Conservation (phyloP, 2,113 vertebrate genomes). For the Odontophorus gujanensis region DNA sequence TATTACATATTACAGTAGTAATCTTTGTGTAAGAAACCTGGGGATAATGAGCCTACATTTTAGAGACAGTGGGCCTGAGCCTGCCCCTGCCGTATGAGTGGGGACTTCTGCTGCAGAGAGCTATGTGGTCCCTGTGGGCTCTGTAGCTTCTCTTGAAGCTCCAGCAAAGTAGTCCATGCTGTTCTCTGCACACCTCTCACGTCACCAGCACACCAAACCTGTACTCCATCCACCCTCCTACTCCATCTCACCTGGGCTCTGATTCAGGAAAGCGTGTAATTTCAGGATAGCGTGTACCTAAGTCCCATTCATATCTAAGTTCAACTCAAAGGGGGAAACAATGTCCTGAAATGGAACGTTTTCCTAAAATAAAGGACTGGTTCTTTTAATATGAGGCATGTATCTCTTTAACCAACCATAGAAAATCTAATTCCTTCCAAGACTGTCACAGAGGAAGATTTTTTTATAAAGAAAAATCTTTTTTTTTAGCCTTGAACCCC, state of each 20-base stretch:
- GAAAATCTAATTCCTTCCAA: not conserved
- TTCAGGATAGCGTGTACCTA: not conserved
- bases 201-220: not conserved
- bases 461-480: not conserved
- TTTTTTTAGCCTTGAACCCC: not conserved
- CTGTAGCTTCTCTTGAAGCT: not conserved
- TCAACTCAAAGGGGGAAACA: not conserved
- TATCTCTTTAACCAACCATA: not conserved
- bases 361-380: not conserved
- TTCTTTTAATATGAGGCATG: not conserved
- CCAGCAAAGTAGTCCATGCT: not conserved
- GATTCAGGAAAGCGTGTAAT: not conserved
- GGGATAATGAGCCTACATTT: not conserved
- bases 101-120: not conserved
- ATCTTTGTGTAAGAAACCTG: not conserved
- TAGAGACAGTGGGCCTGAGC: not conserved
- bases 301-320: not conserved
- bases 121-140: not conserved
- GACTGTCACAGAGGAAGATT: not conserved
- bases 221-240: not conserved
- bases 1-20: slow-evolving; percentile 17
- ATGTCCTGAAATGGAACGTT: not conserved
- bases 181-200: not conserved
- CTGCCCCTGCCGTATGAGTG: not conserved
- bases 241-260: not conserved